These are phyloP conservation scores for Amia ocellicauda DNA, from an alignment of 2,113 vertebrate species.

Conservation along the genomic window DNA sequence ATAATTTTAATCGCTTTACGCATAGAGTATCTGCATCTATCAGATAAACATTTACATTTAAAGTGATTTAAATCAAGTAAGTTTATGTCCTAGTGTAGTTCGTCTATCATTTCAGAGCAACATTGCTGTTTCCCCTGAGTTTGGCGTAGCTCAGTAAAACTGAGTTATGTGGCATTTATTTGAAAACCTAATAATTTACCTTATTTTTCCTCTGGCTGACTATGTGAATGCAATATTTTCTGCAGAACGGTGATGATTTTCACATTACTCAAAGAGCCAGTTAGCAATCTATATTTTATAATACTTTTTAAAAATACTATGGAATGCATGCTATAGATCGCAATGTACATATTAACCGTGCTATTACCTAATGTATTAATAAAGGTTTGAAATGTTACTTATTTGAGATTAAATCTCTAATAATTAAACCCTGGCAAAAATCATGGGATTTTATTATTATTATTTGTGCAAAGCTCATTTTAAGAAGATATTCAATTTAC, in stretches of 20 bases:
- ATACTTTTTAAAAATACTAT: neutral
- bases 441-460: too few species aligned
- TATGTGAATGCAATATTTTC: constrained; percentile 46
- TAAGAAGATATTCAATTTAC: too few species aligned
- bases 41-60: constrained; percentile 75
- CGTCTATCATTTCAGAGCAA: constrained; percentile 57
- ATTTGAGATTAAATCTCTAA: too few species aligned
- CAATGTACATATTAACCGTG: neutral
- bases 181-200: constrained; percentile 68
- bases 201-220: constrained; percentile 42
- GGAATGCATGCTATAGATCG: neutral
- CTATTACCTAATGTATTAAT: neutral
- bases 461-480: too few species aligned
- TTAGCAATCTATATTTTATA: neutral
- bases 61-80: constrained; percentile 68
- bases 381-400: too few species aligned
- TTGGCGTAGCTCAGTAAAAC: constrained; percentile 21
- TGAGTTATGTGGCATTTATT: constrained; percentile 70
- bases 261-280: neutral
- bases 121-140: constrained; percentile 14
- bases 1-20: constrained; percentile 52
- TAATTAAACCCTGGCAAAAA: too few species aligned
- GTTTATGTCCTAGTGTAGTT: constrained; percentile 58
- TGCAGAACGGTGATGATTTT: constrained; percentile 24
- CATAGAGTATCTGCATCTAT: constrained; percentile 61